Percentiles rank a stretch among this genome's conserved stretches.
Evolutionary conservation across 2,888 invertebrate species (phyloP).

Genomic region (Heterodera filipjevi): DNA sequence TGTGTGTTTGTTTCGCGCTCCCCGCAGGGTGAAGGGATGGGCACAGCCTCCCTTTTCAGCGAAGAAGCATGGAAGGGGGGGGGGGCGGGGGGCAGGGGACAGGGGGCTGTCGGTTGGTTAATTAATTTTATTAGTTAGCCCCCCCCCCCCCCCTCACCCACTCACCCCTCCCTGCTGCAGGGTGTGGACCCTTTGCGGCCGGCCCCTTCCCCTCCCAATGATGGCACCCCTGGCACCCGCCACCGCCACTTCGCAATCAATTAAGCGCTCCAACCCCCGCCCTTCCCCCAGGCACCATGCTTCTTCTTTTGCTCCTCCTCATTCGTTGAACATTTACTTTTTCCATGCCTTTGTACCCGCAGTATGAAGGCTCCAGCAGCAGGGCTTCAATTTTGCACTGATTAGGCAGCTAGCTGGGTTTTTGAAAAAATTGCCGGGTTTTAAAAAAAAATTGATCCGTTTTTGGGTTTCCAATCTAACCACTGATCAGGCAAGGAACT

Average conservation of each 20-base stretch:
- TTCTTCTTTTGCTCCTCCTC: background rate
- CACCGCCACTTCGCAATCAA: conserved; percentile 13
- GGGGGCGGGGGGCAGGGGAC: too few relatives aligned
- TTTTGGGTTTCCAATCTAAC: too few relatives aligned
- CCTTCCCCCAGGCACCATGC: background rate
- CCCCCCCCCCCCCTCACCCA: background rate
- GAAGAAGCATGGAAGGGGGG: background rate
- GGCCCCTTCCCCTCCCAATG: background rate
- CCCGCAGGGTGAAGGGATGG: too few relatives aligned
- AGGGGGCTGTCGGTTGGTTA: background rate
- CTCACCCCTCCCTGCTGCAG: too few relatives aligned
- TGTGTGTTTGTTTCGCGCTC: conserved; percentile 28
- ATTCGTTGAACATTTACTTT: too few relatives aligned
- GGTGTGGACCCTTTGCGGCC: too few relatives aligned
- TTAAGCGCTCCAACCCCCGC: background rate
- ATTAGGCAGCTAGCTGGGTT: background rate
- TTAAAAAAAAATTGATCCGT: too few relatives aligned
- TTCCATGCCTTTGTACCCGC: too few relatives aligned
- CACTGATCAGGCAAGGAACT: too few relatives aligned
- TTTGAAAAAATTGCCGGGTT: background rate
- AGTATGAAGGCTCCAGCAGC: too few relatives aligned
- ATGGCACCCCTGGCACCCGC: background rate
- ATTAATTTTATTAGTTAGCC: conserved; percentile 28
- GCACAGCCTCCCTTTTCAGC: background rate
- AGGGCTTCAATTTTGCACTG: too few relatives aligned